phyloP scores from a whole-genome alignment of 2,888 invertebrate genomes.

The Cheilosia pagana region DNA sequence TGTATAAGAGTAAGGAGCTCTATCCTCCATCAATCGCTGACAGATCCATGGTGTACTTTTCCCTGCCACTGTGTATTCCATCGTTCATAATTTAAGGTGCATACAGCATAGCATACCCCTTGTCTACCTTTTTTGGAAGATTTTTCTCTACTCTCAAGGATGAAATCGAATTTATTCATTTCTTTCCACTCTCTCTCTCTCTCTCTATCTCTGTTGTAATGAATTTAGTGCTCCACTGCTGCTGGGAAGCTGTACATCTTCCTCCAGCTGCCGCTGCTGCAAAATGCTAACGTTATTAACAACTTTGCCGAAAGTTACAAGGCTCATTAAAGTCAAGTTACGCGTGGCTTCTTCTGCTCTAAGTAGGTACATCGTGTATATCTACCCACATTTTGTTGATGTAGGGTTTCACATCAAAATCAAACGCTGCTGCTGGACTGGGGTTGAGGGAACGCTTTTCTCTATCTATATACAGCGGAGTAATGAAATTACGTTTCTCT shows the following conservation, averaged over 20 bases:
- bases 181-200: too few species aligned
- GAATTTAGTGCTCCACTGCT: slow-evolving; percentile 31
- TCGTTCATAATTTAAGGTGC: slow-evolving; percentile 22
- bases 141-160: neutral
- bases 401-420: slow-evolving; percentile 8
- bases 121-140: neutral
- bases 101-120: neutral
- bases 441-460: neutral
- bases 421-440: slow-evolving; percentile 16
- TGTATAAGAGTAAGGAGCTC: too few species aligned
- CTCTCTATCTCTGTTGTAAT: slow-evolving; percentile 15
- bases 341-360: slow-evolving; percentile 12
- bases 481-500: slow-evolving; percentile 49
- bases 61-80: neutral
- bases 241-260: slow-evolving; percentile 12
- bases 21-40: neutral
- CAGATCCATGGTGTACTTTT: neutral
- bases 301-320: slow-evolving; percentile 59
- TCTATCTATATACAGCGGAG: neutral
- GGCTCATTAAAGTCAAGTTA: slow-evolving; percentile 64
- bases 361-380: neutral
- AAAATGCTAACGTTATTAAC: slow-evolving; percentile 55
- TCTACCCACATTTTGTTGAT: neutral
- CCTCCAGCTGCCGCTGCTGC: slow-evolving; percentile 10
- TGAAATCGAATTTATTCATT: neutral